phyloP scores from a whole-genome alignment of 1,140 invertebrate species.

The Musca vetustissima region DNA sequence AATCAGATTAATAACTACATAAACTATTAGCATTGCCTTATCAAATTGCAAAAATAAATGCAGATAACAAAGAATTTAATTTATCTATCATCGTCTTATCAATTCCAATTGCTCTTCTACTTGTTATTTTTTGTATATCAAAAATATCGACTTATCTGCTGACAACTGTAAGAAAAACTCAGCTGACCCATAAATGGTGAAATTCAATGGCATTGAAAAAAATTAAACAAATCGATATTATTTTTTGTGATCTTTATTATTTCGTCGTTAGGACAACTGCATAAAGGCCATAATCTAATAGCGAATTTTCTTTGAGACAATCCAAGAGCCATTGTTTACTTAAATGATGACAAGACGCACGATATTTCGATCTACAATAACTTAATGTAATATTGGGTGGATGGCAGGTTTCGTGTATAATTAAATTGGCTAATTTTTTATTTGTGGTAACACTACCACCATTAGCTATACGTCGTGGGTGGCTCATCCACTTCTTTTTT shows the following conservation, averaged over 20 bases:
- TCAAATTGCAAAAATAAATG: too few relatives aligned
- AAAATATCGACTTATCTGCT: too few relatives aligned
- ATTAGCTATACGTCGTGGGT: neutral
- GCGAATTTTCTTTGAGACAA: neutral
- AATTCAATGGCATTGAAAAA: too few relatives aligned
- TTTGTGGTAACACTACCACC: conserved; percentile 19
- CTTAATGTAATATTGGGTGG: neutral
- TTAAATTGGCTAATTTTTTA: conserved; percentile 11
- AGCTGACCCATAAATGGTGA: too few relatives aligned
- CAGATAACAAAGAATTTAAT: too few relatives aligned
- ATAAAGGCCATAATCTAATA: conserved; percentile 15
- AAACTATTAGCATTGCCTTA: too few relatives aligned
- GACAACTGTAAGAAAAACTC: too few relatives aligned
- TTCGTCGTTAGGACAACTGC: neutral
- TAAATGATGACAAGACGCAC: conserved; percentile 6
- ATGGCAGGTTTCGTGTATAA: neutral
- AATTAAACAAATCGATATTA: too few relatives aligned
- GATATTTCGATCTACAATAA: neutral
- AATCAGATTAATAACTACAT: too few relatives aligned
- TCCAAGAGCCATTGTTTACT: conserved; percentile 3
- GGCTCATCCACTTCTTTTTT: neutral
- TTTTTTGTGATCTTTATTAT: neutral
- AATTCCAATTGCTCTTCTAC: too few relatives aligned
- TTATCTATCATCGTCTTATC: too few relatives aligned
- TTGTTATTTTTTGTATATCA: too few relatives aligned